Conservation (phyloP, 2,113 vertebrate genomes). For the Anhinga rufa region DNA sequence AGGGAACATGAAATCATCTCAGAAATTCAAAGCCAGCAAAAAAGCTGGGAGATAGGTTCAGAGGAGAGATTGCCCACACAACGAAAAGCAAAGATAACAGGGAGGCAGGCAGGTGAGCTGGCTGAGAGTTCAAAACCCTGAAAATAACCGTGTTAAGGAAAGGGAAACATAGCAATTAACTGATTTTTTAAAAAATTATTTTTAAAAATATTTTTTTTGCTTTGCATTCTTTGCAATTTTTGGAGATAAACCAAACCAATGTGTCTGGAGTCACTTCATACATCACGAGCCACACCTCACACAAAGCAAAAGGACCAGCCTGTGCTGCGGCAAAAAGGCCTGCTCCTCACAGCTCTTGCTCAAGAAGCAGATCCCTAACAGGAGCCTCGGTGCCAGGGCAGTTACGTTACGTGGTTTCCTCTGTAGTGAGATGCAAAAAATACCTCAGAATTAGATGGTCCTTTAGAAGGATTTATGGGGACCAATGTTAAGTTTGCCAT, state of each 20-base stretch:
- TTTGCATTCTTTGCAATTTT: background rate
- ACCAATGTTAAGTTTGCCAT: background rate
- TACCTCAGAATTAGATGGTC: background rate
- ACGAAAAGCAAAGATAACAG: background rate
- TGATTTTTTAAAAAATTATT: fast-evolving
- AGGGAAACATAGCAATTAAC: background rate
- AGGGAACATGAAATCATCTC: background rate
- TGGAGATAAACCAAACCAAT: background rate
- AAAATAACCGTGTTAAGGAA: background rate
- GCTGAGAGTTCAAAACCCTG: background rate
- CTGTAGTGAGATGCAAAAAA: background rate
- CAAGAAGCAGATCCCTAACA: background rate
- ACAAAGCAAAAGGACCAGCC: background rate
- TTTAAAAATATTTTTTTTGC: background rate
- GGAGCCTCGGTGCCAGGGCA: background rate
- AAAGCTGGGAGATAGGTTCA: background rate
- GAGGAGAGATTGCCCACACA: background rate
- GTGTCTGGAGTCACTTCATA: background rate
- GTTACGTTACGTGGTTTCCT: background rate
- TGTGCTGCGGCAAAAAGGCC: background rate
- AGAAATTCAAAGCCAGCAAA: background rate
- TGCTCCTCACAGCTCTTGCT: background rate
- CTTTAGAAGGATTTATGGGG: background rate
- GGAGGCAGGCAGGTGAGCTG: background rate
- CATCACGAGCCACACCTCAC: background rate